phyloP scores from a whole-genome alignment of 1,140 invertebrate genomes.

The Drosophila bipectinata region DNA sequence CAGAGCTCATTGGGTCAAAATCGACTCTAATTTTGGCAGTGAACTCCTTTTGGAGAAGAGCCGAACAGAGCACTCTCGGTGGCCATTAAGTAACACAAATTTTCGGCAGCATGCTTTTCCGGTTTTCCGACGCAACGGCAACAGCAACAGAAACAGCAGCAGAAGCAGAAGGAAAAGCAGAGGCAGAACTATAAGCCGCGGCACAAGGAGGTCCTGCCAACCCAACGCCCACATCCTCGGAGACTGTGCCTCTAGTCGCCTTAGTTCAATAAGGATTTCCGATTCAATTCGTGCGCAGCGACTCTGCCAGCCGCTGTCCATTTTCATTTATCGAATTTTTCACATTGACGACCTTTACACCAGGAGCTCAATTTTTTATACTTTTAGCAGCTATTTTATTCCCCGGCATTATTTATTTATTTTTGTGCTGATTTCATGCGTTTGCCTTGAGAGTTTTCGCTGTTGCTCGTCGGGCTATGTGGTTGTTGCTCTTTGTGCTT shows the following conservation, averaged over 20 bases:
- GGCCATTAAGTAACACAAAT: constrained; percentile 74
- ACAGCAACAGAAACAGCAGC: background rate
- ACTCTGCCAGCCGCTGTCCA: constrained; percentile 49
- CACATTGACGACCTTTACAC: constrained; percentile 76
- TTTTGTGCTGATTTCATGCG: constrained; percentile 73
- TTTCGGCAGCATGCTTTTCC: constrained; percentile 77
- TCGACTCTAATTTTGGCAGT: constrained; percentile 10
- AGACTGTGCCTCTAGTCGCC: constrained; percentile 44
- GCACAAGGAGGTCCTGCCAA: constrained; percentile 4
- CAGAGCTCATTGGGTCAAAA: background rate
- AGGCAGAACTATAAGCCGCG: background rate
- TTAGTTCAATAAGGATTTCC: constrained; percentile 81
- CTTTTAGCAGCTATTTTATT: constrained; percentile 67
- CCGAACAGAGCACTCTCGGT: constrained; percentile 47
- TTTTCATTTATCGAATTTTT: constrained; percentile 81
- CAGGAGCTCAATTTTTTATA: constrained; percentile 74
- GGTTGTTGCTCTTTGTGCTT: constrained; percentile 69
- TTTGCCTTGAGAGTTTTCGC: constrained; percentile 66
- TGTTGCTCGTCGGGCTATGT: background rate
- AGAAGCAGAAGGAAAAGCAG: constrained; percentile 3
- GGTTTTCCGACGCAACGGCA: constrained; percentile 63
- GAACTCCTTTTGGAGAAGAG: background rate
- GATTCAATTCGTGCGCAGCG: constrained; percentile 78
- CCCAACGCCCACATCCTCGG: constrained; percentile 28
- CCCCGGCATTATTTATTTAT: constrained; percentile 47